These are phyloP conservation scores for Mastomys natalensis DNA, from an alignment of 2,113 vertebrate species.

Conservation along the genomic window DNA sequence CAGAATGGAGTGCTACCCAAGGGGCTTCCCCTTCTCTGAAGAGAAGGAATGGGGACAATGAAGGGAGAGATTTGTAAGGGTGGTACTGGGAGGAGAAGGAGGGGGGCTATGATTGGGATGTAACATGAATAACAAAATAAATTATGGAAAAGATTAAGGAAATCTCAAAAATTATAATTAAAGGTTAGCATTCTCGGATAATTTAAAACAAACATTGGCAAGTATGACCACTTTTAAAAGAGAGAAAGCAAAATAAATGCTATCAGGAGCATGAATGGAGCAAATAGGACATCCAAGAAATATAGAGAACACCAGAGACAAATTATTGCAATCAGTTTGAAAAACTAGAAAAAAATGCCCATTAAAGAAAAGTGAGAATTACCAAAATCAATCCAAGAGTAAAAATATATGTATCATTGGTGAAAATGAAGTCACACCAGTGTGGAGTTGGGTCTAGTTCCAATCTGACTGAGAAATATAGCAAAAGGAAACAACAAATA, in stretches of 20 bases:
- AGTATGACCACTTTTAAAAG: neutral
- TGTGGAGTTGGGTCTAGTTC: neutral
- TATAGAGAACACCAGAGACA: neutral
- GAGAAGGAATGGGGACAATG: too few species aligned
- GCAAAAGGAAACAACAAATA: neutral
- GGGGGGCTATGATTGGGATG: neutral
- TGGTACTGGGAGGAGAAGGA: neutral
- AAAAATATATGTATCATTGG: neutral
- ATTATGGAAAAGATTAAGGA: neutral
- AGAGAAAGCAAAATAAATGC: neutral
- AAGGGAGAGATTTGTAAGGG: too few species aligned
- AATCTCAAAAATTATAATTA: neutral
- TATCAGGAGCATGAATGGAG: neutral
- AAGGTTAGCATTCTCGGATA: neutral
- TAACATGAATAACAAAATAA: neutral
- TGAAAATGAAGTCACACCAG: neutral
- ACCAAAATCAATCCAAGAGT: slow-evolving; percentile 1
- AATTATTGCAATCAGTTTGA: neutral
- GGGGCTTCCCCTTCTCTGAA: too few species aligned
- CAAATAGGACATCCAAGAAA: neutral
- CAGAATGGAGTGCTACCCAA: too few species aligned
- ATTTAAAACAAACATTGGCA: slow-evolving; percentile 11
- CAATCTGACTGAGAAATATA: neutral
- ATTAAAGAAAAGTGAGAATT: slow-evolving; percentile 1
- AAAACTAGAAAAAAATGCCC: neutral